These are phyloP conservation scores for Neuroscelio doddi DNA, from an alignment of 2,888 invertebrate species.

Conservation along the genomic window DNA sequence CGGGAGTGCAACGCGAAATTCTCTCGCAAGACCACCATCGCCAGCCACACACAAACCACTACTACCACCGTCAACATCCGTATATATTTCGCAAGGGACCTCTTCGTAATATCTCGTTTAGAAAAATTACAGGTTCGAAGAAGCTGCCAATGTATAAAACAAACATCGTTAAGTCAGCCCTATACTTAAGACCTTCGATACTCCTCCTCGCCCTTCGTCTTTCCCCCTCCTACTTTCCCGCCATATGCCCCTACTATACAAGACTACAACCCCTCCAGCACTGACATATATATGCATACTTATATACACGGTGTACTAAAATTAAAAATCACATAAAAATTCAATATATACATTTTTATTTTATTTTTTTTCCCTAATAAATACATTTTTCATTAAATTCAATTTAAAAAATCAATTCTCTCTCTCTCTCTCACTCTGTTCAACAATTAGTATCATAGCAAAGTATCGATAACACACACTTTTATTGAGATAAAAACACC, in stretches of 20 bases:
- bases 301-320: no score
- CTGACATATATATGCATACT: slow-evolving; percentile 29
- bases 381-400: no score
- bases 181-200: slow-evolving; percentile 64
- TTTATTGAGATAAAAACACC: no score
- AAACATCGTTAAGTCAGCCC: slow-evolving; percentile 72
- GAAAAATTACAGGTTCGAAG: slow-evolving; percentile 73
- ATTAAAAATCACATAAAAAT: no score
- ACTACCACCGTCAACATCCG: slow-evolving; percentile 31
- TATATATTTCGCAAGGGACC: slow-evolving; percentile 36
- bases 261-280: slow-evolving; percentile 44
- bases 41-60: slow-evolving; percentile 31
- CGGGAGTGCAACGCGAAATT: slow-evolving; percentile 32
- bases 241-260: slow-evolving; percentile 38
- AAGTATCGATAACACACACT: no score
- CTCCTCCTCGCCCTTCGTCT: slow-evolving; percentile 32
- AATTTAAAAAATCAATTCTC: no score
- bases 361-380: no score
- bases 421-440: no score
- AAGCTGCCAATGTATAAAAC: slow-evolving; percentile 72
- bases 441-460: no score
- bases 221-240: slow-evolving; percentile 34
- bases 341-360: no score
- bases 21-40: slow-evolving; percentile 38
- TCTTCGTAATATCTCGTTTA: slow-evolving; percentile 71